Base-by-base conservation (phyloP, 2,888 invertebrate species). In the Danaus chrysippus region DNA sequence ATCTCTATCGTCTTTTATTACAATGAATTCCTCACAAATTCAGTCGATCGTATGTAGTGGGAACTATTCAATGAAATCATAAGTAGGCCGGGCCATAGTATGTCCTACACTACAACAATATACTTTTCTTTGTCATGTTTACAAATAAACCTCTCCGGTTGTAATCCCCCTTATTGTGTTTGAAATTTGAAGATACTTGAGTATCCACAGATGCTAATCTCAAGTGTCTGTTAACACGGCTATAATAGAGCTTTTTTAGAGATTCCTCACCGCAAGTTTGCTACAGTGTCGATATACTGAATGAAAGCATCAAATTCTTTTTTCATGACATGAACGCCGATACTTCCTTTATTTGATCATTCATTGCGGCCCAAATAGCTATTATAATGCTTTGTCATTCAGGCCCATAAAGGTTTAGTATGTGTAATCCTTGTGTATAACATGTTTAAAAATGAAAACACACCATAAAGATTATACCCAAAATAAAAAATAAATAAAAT, bases 171-270 rank as follows among this genome's bases (percentile, higher is more conserved):
- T 75, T 72, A 84, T 90, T 90, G 88, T 90, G 79, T 80, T 82
- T 78, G 86, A 82, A 84, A 84, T 79, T 79, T 78, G 85, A 86
- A 80, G 84, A 85, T 82, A 83, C 73, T 76, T 78, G 83, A 83
- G 79, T 79, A 83, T 76, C 79, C 79, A 85, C 90, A 90, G 91
- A 91, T 91, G 90, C 88, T 90, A 90, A 91, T 91, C 91, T 91
- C 91, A 91, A 91, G 91, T 91, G 90, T 90, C 86, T 84, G 86
- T 88, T 89, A 88, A 87, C 89, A 83, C 82, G 81, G 73, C 78
- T 77, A 90, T 89, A 90, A 90, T 87, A 86, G 81, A 72, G 78
- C 81, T 83, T 82, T n/a, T 85, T 86, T 84, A 84, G 75, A 77
- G 79, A 82, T 75, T 76, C 79, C 76, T 80, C 74, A 81, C 86